These are phyloP conservation scores for Parotocinclus haroldoi DNA, from an alignment of 2,797 vertebrate genomes.

Conservation along the genomic window DNA sequence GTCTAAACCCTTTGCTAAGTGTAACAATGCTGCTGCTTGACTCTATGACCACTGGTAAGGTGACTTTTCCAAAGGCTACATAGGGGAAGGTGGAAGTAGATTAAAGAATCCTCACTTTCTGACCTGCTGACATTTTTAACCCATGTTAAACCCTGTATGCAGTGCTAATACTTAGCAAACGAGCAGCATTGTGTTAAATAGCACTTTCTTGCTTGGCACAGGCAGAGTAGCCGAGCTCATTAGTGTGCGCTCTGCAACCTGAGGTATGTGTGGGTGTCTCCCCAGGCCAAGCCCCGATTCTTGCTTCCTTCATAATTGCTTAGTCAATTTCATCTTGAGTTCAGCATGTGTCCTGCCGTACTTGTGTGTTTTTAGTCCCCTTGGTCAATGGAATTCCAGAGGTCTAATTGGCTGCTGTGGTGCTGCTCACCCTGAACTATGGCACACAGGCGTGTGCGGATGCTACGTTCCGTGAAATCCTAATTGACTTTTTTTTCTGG, in stretches of 20 bases:
- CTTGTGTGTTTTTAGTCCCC: slow-evolving; percentile 11
- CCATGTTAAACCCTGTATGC: slow-evolving; percentile 3
- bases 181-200: background rate
- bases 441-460: slow-evolving; percentile 7
- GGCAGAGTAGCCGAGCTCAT: slow-evolving; percentile 40
- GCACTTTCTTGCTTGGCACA: slow-evolving; percentile 13
- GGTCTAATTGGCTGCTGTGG: slow-evolving; percentile 48
- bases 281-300: slow-evolving; percentile 36
- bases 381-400: slow-evolving; percentile 36
- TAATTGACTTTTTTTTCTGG: slow-evolving; percentile 22
- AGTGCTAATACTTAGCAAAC: slow-evolving; percentile 9
- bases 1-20: too few relatives aligned
- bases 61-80: too few relatives aligned
- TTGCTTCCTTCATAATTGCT: slow-evolving; percentile 57
- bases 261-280: slow-evolving; percentile 28
- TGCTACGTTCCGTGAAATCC: slow-evolving; percentile 25
- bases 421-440: slow-evolving; percentile 32
- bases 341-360: slow-evolving; percentile 39
- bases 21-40: too few relatives aligned
- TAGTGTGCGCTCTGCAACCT: slow-evolving; percentile 47
- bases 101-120: slow-evolving; percentile 5
- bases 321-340: slow-evolving; percentile 53
- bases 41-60: too few relatives aligned
- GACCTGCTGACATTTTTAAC: slow-evolving; percentile 18
- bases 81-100: background rate